phyloP scores from a whole-genome alignment of 1,140 invertebrate genomes.

The Aphis craccivora region DNA sequence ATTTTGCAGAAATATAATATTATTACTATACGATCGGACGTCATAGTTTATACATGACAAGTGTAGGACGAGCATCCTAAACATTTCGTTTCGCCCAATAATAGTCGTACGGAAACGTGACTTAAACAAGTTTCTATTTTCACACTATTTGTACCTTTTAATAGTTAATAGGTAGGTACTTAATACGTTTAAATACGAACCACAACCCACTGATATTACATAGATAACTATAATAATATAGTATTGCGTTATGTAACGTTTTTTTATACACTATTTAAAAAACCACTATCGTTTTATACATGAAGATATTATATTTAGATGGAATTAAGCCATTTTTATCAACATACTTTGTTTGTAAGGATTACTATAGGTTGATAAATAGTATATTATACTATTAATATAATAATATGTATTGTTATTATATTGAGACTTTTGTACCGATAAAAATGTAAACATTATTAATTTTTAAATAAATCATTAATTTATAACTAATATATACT shows the following conservation, averaged over 20 bases:
- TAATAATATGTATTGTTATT: background rate
- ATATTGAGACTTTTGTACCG: background rate
- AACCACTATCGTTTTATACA: background rate
- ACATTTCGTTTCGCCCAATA: background rate
- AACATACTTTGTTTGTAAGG: background rate
- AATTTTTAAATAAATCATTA: background rate
- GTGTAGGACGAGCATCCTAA: background rate
- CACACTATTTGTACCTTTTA: background rate
- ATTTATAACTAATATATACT: background rate
- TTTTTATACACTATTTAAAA: background rate
- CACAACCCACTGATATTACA: background rate
- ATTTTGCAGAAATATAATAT: background rate
- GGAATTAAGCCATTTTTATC: background rate
- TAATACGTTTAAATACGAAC: background rate
- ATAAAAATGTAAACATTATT: background rate
- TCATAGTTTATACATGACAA: background rate
- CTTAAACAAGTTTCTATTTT: slow-evolving; percentile 17
- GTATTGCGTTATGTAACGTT: background rate
- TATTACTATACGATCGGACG: background rate
- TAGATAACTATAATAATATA: background rate
- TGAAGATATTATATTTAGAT: background rate
- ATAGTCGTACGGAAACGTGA: too few species aligned
- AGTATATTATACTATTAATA: background rate
- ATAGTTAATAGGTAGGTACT: background rate
- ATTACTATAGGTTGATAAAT: background rate